Conservation (phyloP, 23 tunicate species). For the Ciona savignyi region DNA sequence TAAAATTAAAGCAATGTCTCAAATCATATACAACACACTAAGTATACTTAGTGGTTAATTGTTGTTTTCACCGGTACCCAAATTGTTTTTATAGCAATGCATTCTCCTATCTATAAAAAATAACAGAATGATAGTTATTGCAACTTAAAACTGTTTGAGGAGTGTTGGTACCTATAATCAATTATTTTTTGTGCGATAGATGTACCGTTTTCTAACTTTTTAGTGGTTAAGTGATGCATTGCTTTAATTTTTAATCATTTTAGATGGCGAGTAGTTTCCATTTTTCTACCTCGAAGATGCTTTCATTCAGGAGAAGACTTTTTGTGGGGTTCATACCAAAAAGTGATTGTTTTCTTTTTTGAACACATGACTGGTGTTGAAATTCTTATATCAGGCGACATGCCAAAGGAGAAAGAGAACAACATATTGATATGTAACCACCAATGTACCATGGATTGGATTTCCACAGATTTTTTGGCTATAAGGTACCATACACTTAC, state of each 20-base stretch:
- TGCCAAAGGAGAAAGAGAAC: constrained; percentile 45
- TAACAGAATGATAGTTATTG: no score
- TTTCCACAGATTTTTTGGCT: constrained; percentile 40
- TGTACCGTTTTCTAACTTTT: no score
- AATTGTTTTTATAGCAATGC: background rate
- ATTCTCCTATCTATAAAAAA: background rate
- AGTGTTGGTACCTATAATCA: no score
- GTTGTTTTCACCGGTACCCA: background rate
- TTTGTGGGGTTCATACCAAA: constrained; percentile 50
- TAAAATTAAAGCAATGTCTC: no score
- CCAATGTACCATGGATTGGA: constrained; percentile 65
- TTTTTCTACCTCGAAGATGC: constrained; percentile 19
- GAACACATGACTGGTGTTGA: constrained; percentile 56
- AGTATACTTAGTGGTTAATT: background rate
- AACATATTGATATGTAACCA: constrained; percentile 52
- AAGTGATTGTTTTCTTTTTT: constrained; percentile 41
- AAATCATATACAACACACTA: no score
- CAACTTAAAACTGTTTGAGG: no score
- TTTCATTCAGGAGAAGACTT: constrained; percentile 24
- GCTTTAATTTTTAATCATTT: background rate
- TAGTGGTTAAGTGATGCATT: no score
- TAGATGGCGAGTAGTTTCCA: constrained; percentile 18
- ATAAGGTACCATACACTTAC: constrained; percentile 10
- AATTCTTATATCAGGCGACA: constrained; percentile 27
- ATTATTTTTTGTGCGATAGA: no score